A percentile compares a stretch with the other conserved stretches of the same genome.
These are phyloP conservation scores for Hoplostethus atlanticus DNA, from an alignment of 2,797 vertebrate species.

Conservation along the genomic window DNA sequence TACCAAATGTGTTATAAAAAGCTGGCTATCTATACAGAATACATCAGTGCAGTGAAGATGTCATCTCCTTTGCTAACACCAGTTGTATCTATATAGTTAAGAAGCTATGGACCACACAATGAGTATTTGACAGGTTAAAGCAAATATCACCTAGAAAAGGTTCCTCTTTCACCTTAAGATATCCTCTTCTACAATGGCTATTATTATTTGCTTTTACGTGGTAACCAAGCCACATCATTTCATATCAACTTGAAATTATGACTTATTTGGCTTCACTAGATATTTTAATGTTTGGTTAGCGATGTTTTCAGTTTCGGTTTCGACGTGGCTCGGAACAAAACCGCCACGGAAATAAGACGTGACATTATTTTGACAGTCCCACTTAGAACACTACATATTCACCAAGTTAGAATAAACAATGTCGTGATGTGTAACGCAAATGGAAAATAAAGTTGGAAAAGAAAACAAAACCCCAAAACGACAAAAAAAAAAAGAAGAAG, in stretches of 20 bases:
- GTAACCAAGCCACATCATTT: constrained; percentile 98
- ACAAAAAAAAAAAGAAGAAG: constrained; percentile 75
- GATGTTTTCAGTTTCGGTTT: constrained; percentile 93
- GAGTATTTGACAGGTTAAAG: constrained; percentile 76
- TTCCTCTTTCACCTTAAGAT: constrained; percentile 78
- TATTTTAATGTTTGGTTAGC: constrained; percentile 99
- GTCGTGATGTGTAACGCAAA: constrained; percentile 83
- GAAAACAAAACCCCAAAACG: constrained; percentile 57
- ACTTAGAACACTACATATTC: constrained; percentile 93
- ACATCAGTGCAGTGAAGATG: constrained; percentile 35
- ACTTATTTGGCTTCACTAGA: constrained; percentile 99
- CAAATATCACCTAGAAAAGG: constrained; percentile 85
- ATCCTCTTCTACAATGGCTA: constrained; percentile 97
- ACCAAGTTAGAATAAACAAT: constrained; percentile 86
- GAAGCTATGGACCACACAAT: constrained; percentile 68
- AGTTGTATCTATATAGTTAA: constrained; percentile 55
- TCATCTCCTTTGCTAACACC: constrained; percentile 40
- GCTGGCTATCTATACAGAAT: constrained; percentile 61
- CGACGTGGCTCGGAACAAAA: constrained; percentile 88
- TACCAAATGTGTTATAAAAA: constrained; percentile 70
- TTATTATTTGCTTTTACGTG: constrained; percentile 96
- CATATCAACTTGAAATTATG: constrained; percentile 98
- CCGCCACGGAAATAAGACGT: constrained; percentile 84
- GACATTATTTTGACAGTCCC: constrained; percentile 91
- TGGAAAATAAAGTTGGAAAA: constrained; percentile 73